These are phyloP conservation scores for Phallusia fumigata DNA, from an alignment of 23 tunicate genomes.

Conservation along the genomic window DNA sequence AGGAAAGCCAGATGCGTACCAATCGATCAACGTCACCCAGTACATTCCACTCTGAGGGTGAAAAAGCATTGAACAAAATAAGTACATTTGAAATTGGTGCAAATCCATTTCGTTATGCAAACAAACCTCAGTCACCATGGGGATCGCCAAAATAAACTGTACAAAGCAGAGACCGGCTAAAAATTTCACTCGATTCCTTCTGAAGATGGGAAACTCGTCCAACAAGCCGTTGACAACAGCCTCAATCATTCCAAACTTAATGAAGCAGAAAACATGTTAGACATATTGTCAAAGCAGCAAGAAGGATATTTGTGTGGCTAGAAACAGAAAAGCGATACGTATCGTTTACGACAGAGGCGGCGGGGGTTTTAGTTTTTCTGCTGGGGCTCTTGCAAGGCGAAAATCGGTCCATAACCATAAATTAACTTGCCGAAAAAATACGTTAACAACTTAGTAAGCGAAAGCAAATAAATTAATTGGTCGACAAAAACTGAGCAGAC, in stretches of 20 bases:
- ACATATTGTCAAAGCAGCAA: too few species aligned
- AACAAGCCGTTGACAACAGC: slow-evolving; percentile 49
- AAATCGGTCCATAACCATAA: too few species aligned
- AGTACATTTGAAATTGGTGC: neutral
- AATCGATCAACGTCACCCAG: slow-evolving; percentile 67
- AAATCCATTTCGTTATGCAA: neutral
- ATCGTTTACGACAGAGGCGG: neutral
- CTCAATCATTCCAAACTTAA: slow-evolving; percentile 82
- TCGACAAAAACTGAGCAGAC: too few species aligned
- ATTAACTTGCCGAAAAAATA: too few species aligned
- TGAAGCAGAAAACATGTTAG: neutral
- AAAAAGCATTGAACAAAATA: neutral
- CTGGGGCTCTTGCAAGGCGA: too few species aligned
- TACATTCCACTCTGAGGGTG: slow-evolving; percentile 66
- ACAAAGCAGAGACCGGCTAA: slow-evolving; percentile 40
- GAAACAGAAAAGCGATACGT: neutral
- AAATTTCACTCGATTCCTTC: slow-evolving; percentile 53
- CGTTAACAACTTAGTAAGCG: too few species aligned
- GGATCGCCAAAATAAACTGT: slow-evolving; percentile 46
- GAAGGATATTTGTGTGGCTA: neutral
- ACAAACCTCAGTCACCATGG: slow-evolving; percentile 66
- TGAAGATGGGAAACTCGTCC: slow-evolving; percentile 41
- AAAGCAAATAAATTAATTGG: too few species aligned
- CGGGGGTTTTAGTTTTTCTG: too few species aligned
- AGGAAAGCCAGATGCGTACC: slow-evolving; percentile 68